These are phyloP conservation scores for Meloidogyne chitwoodi DNA, from an alignment of 1,140 invertebrate genomes.

Conservation along the genomic window DNA sequence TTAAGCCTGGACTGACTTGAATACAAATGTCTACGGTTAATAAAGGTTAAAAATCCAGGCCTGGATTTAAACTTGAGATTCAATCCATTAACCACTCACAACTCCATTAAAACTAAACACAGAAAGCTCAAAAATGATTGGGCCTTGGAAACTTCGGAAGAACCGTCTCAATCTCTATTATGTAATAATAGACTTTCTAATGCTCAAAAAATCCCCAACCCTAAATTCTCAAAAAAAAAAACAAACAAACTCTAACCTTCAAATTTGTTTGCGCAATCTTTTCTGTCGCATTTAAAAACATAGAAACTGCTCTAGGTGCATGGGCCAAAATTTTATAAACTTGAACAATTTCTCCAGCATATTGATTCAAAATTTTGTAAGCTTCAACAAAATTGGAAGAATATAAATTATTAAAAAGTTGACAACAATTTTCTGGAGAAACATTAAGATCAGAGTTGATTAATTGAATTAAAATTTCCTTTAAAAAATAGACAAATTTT, in stretches of 20 bases:
- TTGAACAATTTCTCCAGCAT: slow-evolving; percentile 40
- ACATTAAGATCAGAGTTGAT: slow-evolving; percentile 73
- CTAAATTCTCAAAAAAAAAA: neutral
- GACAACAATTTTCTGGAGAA: slow-evolving; percentile 72
- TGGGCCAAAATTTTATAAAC: slow-evolving; percentile 30
- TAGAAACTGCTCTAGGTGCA: slow-evolving; percentile 49
- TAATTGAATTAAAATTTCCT: slow-evolving; percentile 73
- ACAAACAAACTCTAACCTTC: neutral
- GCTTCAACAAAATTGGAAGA: slow-evolving; percentile 79
- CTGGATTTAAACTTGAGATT: too few species aligned
- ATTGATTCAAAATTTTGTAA: slow-evolving; percentile 76
- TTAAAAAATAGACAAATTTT: neutral
- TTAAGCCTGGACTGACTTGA: too few species aligned
- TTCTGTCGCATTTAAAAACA: slow-evolving; percentile 45
- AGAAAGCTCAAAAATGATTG: too few species aligned
- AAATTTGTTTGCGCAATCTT: neutral
- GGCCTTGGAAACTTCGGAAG: too few species aligned
- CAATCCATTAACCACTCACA: too few species aligned
- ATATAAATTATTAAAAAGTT: slow-evolving; percentile 73
- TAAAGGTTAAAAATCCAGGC: too few species aligned
- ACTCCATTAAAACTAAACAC: too few species aligned
- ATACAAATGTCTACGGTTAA: too few species aligned
- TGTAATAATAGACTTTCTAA: neutral
- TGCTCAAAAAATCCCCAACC: neutral
- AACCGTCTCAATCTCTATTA: neutral